Evolutionary conservation across 2,797 vertebrate species (phyloP).

Genomic region (Monodelphis domestica): DNA sequence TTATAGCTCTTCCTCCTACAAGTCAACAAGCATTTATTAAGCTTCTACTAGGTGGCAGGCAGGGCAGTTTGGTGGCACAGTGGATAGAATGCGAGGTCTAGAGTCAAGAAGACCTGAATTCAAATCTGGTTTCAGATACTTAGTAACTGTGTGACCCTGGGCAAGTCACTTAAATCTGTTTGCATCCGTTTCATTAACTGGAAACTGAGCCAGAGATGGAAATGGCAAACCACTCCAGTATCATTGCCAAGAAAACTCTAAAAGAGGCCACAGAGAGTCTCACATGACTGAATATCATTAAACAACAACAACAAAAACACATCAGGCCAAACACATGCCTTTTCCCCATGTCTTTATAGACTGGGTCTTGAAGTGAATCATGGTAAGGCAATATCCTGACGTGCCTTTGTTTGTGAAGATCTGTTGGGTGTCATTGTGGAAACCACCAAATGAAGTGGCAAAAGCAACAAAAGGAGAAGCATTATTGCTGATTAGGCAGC

Average conservation of each 20-base stretch:
- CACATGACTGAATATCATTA: background rate
- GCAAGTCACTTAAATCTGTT: background rate
- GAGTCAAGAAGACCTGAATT: background rate
- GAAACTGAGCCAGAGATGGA: background rate
- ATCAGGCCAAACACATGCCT: background rate
- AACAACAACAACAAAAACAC: background rate
- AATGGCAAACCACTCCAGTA: background rate
- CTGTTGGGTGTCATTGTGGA: background rate
- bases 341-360: background rate
- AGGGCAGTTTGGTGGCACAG: background rate
- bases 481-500: background rate
- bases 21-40: background rate
- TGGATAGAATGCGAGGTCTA: background rate
- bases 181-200: background rate
- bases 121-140: background rate
- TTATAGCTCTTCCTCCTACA: background rate
- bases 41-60: background rate
- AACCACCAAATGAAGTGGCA: background rate
- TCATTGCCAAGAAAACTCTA: background rate
- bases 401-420: background rate
- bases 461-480: background rate
- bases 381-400: background rate
- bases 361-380: background rate
- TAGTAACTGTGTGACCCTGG: background rate
- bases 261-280: background rate